Conservation (phyloP, 2,113 vertebrate species). For the Mus spicilegus region DNA sequence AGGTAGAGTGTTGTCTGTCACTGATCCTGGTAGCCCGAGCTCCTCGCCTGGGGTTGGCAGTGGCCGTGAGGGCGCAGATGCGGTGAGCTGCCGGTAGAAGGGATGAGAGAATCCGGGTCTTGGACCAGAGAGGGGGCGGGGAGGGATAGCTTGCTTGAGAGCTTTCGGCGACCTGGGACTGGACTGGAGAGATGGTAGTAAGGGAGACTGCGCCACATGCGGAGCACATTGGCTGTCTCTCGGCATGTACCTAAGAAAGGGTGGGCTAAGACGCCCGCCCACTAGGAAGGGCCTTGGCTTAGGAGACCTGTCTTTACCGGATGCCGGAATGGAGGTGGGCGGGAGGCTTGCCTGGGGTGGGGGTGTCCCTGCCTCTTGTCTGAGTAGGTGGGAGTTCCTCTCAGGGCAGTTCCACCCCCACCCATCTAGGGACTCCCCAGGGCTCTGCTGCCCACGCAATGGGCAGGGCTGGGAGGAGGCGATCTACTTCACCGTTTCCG, state of each 20-base stretch:
- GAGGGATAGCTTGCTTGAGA: background rate
- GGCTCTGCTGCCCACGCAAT: conserved; percentile 3
- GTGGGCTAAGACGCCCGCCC: background rate
- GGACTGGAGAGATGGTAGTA: conserved; percentile 49
- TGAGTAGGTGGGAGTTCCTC: conserved; percentile 40
- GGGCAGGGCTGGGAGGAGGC: conserved; percentile 5
- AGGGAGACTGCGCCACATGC: conserved; percentile 69
- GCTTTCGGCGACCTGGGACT: conserved; percentile 32
- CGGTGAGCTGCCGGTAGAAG: conserved; percentile 53
- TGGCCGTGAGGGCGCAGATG: conserved; percentile 15
- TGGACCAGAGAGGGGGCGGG: conserved; percentile 11
- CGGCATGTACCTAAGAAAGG: background rate
- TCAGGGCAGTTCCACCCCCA: background rate
- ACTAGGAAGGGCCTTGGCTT: background rate
- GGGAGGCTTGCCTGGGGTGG: background rate
- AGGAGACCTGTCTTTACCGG: background rate
- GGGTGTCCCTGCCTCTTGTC: background rate
- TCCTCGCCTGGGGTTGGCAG: conserved; percentile 25
- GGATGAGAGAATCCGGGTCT: conserved; percentile 56
- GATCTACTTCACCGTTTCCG: background rate
- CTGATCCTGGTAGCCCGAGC: background rate
- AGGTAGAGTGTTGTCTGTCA: conserved; percentile 51
- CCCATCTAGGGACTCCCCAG: conserved; percentile 59
- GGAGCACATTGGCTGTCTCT: background rate
- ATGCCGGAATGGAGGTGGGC: background rate